Evolutionary conservation across 2,113 vertebrate genomes (phyloP), one percentile per base, ranked within the genome.

Genomic region (Hepsetus odoe): DNA sequence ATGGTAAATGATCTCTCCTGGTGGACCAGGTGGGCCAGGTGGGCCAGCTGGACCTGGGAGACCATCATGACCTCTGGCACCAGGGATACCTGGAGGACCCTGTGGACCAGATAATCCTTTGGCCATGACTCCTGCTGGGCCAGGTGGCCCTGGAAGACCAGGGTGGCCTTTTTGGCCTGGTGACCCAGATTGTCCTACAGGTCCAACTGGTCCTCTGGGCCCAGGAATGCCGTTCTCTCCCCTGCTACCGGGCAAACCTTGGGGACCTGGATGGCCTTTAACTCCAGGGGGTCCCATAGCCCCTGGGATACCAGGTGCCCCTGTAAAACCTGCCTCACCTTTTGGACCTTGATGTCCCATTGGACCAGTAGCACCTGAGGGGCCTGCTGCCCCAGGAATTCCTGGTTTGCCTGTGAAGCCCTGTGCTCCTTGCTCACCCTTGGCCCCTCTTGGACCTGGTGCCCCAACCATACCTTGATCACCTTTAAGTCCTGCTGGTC

Each of bases 121-220:
- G 0, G 91, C 82, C 79, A 91, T 89, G 69, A 94, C 32, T 18
- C 96, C 96, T 84, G 93, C 89, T 76, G 95, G 95, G 30, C 97
- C 97, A 6, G 97, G 95, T 82, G 88, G 72, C 28, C 97, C 97
- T 64, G 94, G 95, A 66, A 76, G 78, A 85, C 97, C 97, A 38
- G 91, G 90, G 46, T 95, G 92, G 0, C 97, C 97, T 88, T 96
- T 98, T 0, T 83, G 59, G 18, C 97, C 97, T 28, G 91, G 20
- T 5, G 90, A 78, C 81, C 97, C 97, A 81, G 91, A 77, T 71
- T 89, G 87, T 55, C 97, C 97, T 3, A 88, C 67, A 12, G 92
- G 91, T 0, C 97, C 97, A 11, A 72, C 69, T 84, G 92, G 94
- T 18, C 97, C 96, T 90, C 92, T 94, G 68, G 76, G 76, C 13